Percentiles rank a stretch among this genome's conserved stretches.
These are phyloP conservation scores for Ochotona princeps DNA, from an alignment of 2,113 vertebrate genomes.

Conservation along the genomic window DNA sequence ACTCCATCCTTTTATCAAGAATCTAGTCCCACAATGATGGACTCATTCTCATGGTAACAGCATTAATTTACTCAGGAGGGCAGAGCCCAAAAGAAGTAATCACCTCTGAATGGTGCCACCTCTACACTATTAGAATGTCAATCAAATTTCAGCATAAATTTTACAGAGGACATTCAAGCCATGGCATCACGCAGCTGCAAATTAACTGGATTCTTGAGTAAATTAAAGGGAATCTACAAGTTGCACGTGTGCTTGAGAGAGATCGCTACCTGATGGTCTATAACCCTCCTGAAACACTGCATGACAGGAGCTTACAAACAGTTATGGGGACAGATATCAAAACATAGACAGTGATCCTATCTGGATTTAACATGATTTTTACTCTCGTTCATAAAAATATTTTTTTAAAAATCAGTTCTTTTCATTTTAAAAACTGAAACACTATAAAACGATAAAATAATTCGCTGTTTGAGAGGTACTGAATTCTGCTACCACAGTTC, in stretches of 20 bases:
- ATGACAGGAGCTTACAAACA: not conserved
- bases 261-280: not conserved
- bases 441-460: not conserved
- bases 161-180: not conserved
- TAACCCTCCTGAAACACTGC: not conserved
- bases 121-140: too few relatives aligned
- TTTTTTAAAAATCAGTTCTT: not conserved
- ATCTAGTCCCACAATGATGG: not conserved
- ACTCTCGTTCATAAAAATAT: not conserved
- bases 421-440: slow-evolving; percentile 36
- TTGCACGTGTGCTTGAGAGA: not conserved
- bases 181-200: not conserved
- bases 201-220: not conserved
- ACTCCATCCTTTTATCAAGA: not conserved
- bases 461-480: not conserved
- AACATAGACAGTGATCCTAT: not conserved
- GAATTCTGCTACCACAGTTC: not conserved
- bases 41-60: not conserved
- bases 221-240: not conserved
- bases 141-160: too few relatives aligned
- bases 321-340: not conserved
- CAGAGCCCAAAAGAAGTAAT: too few relatives aligned
- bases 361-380: not conserved
- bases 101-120: not conserved
- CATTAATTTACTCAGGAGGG: not conserved